Base-by-base conservation (phyloP, 2,888 invertebrate species). In the Serripes groenlandicus region DNA sequence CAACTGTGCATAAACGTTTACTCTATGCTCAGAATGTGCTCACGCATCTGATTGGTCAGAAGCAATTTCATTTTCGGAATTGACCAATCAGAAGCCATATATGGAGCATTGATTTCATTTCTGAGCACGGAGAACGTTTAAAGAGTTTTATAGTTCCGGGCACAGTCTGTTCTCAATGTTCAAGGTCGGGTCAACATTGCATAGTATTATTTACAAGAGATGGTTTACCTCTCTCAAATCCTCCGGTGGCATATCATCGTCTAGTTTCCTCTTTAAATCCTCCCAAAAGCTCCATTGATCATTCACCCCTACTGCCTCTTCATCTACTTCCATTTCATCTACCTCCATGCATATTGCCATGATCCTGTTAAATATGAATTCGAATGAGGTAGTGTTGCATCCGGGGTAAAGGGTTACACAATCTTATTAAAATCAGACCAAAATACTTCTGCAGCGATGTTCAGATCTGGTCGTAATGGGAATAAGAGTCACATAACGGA, bases 241-340 rank as follows among this genome's bases (percentile, higher is more conserved):
- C 26, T 66, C 66, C 1, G 66, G 66, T 7, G 66, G 66, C 66
- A 66, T 66, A 28, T 66, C 66, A 26, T 35, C 11, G 42, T 66
- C 66, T 1, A 66, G 66, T 4, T 23, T 21, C 18, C 9, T 23
- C 42, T 42, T 42, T 15, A 66, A 23, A n/a, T 42, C 23, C 3
- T 35, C 35, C 66, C 66, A 66, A 15, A 23, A 26, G 7, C 42
- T 42, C 7, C 42, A 15, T 42, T 42, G 15, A 7, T 42, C 42
- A 11, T 11, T 42, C 42, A 11, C 42, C 15, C 15, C 42, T 15
- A 42, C 15, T 42, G 42, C 42, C 42, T 42, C 15, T 11, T 42
- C 42, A 42, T 42, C 15, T 42, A 11, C 42, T 42, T 42, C 15
- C 42, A 11, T 7, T 42, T 42, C 42, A 7, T 42, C 9, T 42